Evolutionary conservation across 1,140 invertebrate species (phyloP), one percentile per base, ranked within the genome.

Genomic region (Procambarus virginalis): DNA sequence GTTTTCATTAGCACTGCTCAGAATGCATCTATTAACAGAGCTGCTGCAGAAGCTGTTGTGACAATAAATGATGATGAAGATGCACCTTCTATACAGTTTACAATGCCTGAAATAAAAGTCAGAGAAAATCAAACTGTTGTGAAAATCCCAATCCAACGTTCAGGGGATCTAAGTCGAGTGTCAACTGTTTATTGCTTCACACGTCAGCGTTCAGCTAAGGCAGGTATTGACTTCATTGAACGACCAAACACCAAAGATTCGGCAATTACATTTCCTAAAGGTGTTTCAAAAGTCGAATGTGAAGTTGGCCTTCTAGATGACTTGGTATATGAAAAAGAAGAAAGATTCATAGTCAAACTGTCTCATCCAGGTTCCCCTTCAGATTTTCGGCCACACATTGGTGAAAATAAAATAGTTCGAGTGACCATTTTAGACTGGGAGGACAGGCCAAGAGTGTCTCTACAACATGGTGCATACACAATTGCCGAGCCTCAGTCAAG

Each of bases 141-240:
- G 8, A 92, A 92, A 14, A 93, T 93, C 6, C 79, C 92, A 51
- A 93, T 94, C 22, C 89, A 93, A 0, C 92, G 94, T 12, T 91
- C 92, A 76, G 94, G 94, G 4, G 94, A 95, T 89, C 80, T 94
- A 34, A 92, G 92, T 58, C 93, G 82, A 58, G 79, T 83, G 34
- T 90, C 87, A 20, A 92, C 93, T 64, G 93, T 94, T 0, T 90
- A 94, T 17, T 95, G 94, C 91, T 94, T 94, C 92, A 95, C 94
- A 2, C 92, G 94, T 45, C 94, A 94, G 84, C 92, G 91, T 6
- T 93, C 93, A 8, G 94, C 94, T 5, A 91, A 91, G 58, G 94
- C 93, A 2, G 92, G 84, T 8, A 58, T 92, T 73, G 94, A 95
- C 91, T 95, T 93, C 78, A 86, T 92, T 58, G 94, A 94, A 83